Percentiles rank a stretch among this genome's conserved stretches.
These are phyloP conservation scores for Melanotus villosus DNA, from an alignment of 2,888 invertebrate species.

Conservation along the genomic window DNA sequence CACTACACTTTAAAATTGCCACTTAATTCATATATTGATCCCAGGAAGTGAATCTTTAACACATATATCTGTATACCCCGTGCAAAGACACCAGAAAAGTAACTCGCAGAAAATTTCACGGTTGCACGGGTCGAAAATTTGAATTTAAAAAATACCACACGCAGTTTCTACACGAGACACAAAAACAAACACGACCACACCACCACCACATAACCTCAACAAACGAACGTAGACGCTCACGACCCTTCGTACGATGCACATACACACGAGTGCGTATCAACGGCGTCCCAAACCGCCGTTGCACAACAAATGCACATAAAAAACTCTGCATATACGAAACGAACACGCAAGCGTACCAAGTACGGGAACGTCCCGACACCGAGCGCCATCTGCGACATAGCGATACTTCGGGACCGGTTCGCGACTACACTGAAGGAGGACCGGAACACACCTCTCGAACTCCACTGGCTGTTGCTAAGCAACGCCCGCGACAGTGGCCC, in stretches of 20 bases:
- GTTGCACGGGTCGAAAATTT: background rate
- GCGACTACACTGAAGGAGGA: slow-evolving; percentile 32
- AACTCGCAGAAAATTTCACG: background rate
- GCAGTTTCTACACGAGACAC: slow-evolving; percentile 29
- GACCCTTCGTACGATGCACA: slow-evolving; percentile 3
- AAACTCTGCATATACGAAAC: background rate
- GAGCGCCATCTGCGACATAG: slow-evolving; percentile 33
- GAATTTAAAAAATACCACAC: slow-evolving; percentile 29
- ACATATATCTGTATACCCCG: background rate
- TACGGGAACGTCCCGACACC: slow-evolving; percentile 19
- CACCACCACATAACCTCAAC: slow-evolving; percentile 28
- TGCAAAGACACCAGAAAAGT: background rate
- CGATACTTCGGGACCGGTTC: slow-evolving; percentile 27
- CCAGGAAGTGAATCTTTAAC: slow-evolving; percentile 31
- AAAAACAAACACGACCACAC: slow-evolving; percentile 29
- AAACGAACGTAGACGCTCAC: slow-evolving; percentile 5
- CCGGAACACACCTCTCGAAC: slow-evolving; percentile 44
- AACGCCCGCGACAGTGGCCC: slow-evolving; percentile 39
- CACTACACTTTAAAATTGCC: slow-evolving; percentile 33
- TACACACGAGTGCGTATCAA: background rate
- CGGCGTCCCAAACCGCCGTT: background rate
- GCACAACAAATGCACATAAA: background rate
- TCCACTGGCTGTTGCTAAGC: slow-evolving; percentile 52
- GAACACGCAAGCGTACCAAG: background rate
- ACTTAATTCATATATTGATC: slow-evolving; percentile 32